A percentile compares a stretch with the other conserved stretches of the same genome.
phyloP scores from a whole-genome alignment of 2,797 vertebrate genomes.

The Artibeus lituratus region DNA sequence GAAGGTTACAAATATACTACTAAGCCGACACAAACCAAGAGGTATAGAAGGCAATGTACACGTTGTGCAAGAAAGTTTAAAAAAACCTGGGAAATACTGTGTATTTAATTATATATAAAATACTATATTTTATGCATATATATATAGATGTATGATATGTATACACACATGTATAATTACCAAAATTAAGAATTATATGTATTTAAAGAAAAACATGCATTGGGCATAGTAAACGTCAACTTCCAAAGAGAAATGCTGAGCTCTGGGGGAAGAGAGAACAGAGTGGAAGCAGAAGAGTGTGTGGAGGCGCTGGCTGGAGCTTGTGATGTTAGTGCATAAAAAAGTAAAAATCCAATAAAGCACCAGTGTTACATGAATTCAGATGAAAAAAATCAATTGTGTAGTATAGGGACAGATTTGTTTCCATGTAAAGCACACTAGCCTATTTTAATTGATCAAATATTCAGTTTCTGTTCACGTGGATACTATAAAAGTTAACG shows the following conservation, averaged over 20 bases:
- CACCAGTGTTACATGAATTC: neutral
- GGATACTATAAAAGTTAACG: neutral
- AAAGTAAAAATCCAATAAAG: neutral
- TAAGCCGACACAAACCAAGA: neutral
- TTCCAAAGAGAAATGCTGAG: neutral
- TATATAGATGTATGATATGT: neutral
- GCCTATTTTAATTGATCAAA: neutral
- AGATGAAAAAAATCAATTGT: neutral
- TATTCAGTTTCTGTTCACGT: neutral
- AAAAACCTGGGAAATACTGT: neutral
- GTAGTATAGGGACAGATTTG: neutral
- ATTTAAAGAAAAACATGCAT: neutral
- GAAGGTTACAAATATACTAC: neutral
- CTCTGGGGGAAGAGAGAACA: neutral
- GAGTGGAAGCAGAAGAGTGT: neutral
- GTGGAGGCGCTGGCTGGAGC: neutral
- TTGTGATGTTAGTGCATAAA: neutral
- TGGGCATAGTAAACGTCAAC: neutral
- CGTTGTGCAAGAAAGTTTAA: neutral
- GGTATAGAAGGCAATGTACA: neutral
- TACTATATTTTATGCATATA: neutral
- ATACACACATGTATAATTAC: neutral
- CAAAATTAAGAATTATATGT: neutral
- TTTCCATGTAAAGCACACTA: conserved; percentile 30
- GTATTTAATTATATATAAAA: neutral